phyloP scores from a whole-genome alignment of 2,888 invertebrate species.

The Synanthedon formicaeformis region DNA sequence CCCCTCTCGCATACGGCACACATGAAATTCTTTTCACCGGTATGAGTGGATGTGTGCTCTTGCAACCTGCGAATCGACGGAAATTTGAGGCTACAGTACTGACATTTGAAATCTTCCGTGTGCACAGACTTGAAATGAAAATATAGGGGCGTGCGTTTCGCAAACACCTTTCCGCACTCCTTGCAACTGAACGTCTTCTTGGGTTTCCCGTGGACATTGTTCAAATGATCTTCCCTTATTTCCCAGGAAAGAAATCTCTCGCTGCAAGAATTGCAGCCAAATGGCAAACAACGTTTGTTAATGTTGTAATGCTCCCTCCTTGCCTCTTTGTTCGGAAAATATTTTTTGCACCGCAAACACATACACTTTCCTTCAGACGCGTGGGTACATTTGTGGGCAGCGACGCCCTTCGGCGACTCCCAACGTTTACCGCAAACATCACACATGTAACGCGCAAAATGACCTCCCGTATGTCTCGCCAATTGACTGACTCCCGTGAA shows the following conservation, averaged over 20 bases:
- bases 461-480: slow-evolving; percentile 10
- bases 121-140: slow-evolving; percentile 6
- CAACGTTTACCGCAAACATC: slow-evolving; percentile 11
- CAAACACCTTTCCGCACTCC: slow-evolving; percentile 6
- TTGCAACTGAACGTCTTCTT: slow-evolving; percentile 5
- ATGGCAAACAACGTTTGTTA: slow-evolving; percentile 6
- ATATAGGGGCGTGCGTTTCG: slow-evolving; percentile 2
- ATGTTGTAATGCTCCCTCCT: slow-evolving; percentile 3
- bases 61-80: neutral
- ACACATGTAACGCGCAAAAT: slow-evolving; percentile 11
- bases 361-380: neutral
- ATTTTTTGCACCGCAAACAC: slow-evolving; percentile 6
- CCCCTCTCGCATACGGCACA: slow-evolving; percentile 6
- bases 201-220: slow-evolving; percentile 4
- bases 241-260: slow-evolving; percentile 5
- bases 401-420: slow-evolving; percentile 4
- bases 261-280: slow-evolving; percentile 3
- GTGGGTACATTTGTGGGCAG: slow-evolving; percentile 2
- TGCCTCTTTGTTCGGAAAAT: slow-evolving; percentile 3
- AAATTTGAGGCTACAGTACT: slow-evolving; percentile 5
- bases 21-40: slow-evolving; percentile 3
- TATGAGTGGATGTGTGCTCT: slow-evolving; percentile 4
- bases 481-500: slow-evolving; percentile 6
- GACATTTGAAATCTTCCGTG: slow-evolving; percentile 7
- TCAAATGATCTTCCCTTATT: slow-evolving; percentile 3